Evolutionary conservation across 2,888 invertebrate species (phyloP).

Genomic region (Meiosimyza platycephala): DNA sequence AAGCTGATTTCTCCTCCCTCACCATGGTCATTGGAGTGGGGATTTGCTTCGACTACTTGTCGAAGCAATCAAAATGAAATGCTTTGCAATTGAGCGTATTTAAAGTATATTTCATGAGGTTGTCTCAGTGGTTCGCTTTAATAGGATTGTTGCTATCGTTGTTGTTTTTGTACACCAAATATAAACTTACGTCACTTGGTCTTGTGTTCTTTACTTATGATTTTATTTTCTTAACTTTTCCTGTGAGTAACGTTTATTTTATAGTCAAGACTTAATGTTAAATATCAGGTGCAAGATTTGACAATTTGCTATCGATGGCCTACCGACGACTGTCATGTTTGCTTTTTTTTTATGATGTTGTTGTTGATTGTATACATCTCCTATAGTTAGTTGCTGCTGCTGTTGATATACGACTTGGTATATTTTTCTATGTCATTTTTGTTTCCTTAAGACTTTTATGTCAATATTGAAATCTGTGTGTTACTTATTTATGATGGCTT

Average conservation of each 20-base stretch:
- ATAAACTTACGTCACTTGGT: background rate
- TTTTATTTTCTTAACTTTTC: background rate
- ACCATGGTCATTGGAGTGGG: no score
- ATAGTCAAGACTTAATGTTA: conserved; percentile 5
- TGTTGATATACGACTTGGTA: background rate
- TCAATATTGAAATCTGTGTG: conserved; percentile 8
- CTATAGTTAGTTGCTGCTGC: background rate
- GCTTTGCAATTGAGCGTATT: conserved; percentile 19
- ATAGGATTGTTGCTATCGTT: conserved; percentile 7
- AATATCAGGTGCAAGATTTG: conserved; percentile 18
- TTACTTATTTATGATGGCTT: conserved; percentile 17
- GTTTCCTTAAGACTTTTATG: background rate
- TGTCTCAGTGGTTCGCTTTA: background rate
- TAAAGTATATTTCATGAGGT: conserved; percentile 12
- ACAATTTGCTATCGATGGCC: conserved; percentile 6
- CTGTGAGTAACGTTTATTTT: background rate
- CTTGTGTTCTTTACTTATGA: background rate
- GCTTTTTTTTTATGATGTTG: background rate
- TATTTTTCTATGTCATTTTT: background rate
- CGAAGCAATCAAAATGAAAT: conserved; percentile 29
- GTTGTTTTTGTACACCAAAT: background rate
- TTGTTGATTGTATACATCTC: background rate
- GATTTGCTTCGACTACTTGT: background rate
- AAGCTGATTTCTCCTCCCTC: no score
- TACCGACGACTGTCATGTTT: background rate